Conservation (phyloP, 2,888 invertebrate genomes). For the Troglohyphantes excavatus region DNA sequence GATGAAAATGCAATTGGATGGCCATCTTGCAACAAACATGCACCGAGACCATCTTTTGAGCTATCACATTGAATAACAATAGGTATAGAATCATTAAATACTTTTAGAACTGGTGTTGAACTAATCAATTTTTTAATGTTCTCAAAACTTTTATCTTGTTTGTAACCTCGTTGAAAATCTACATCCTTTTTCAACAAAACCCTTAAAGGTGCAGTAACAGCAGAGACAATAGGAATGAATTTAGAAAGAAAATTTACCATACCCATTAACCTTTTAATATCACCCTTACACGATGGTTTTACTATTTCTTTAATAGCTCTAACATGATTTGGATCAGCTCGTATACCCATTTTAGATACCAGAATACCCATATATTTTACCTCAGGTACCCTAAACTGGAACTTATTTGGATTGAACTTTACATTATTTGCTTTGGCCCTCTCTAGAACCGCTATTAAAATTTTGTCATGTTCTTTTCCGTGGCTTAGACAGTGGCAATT, state of each 20-base stretch:
- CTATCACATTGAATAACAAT: slow-evolving; percentile 22
- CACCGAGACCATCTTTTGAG: slow-evolving; percentile 22
- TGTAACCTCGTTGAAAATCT: neutral
- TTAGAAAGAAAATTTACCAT: slow-evolving; percentile 44
- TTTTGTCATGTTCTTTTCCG: neutral
- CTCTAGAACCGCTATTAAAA: neutral
- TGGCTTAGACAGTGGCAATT: neutral
- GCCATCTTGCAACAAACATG: slow-evolving; percentile 9
- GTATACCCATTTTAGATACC: neutral
- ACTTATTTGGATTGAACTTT: slow-evolving; percentile 8
- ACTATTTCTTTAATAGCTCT: slow-evolving; percentile 22
- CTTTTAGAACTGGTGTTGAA: neutral
- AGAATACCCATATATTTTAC: neutral
- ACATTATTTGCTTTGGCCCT: neutral
- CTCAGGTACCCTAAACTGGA: neutral
- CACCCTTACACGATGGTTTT: neutral
- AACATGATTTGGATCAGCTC: neutral
- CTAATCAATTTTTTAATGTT: neutral
- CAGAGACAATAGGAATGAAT: slow-evolving; percentile 36
- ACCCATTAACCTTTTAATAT: neutral
- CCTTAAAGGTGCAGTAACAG: slow-evolving; percentile 7
- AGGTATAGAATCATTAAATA: neutral
- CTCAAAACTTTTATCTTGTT: neutral
- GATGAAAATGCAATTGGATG: slow-evolving; percentile 17
- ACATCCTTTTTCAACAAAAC: neutral